Evolutionary conservation across 2,113 vertebrate genomes (phyloP), one percentile per base, ranked within the genome.

Genomic region (Xiphophorus couchianus): DNA sequence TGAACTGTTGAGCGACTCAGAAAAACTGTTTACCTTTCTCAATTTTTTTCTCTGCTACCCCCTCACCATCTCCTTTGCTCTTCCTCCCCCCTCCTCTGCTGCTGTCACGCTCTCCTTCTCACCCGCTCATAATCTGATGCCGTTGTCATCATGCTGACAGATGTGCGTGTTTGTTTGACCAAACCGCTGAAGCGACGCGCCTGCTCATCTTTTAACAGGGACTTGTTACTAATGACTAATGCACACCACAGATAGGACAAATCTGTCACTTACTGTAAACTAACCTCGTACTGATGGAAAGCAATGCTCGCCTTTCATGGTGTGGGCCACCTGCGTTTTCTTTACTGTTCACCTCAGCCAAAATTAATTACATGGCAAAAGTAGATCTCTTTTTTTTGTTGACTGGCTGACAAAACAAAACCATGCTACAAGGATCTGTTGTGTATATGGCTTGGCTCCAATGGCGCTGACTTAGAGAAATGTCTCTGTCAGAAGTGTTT

Each of bases 141-240:
- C 4, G 81, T 70, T 93, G 90, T 94, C 89, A 84, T 74, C 91
- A n/a, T 85, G 44, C 72, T 22, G 25, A 51, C 39, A 70, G 77
- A 82, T 48, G 44, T 81, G 84, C 84, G 84, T 80, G 88, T 88
- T 92, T 90, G 90, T 82, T 84, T 77, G 76, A 74, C 74, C 67
- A 63, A 74, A 17, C 68, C 31, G 84, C 73, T 92, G 89, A 93
- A 89, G 79, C 29, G 63, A 25, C 9, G 22, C 78, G 82, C 58
- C 48, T 71, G 69, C 77, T 25, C 73, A 62, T 93, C 92, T 92
- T 90, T 94, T 93, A 93, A 87, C 92, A 78, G 71, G 17, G 77
- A 63, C 80, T 74, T 84, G 83, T 90, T 84, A 63, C 71, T 81
- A 80, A 86, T 82, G 86, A 87, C 76, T 87, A 85, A 79, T 78